These are phyloP conservation scores for Nebria ingens DNA, from an alignment of 1,140 invertebrate genomes.

Conservation along the genomic window DNA sequence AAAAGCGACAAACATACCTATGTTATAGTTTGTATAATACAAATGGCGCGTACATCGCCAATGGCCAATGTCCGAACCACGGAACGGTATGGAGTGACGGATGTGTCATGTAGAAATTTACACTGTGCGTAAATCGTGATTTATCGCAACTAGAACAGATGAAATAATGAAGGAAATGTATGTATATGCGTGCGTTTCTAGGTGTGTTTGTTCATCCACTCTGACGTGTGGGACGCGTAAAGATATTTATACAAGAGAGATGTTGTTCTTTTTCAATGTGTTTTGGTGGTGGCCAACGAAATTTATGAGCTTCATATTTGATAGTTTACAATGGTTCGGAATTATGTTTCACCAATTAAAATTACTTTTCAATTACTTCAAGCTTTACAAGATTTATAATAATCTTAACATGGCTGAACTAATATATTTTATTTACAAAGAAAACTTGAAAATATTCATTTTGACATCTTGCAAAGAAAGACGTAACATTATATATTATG, in stretches of 20 bases:
- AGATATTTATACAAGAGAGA: not conserved
- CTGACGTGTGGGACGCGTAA: not conserved
- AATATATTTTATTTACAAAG: not conserved
- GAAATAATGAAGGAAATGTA: not conserved
- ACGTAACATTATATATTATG: not conserved
- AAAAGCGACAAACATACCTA: not conserved
- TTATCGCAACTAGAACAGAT: not conserved
- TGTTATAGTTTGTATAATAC: too few relatives aligned
- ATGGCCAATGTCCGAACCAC: too few relatives aligned
- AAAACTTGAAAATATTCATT: not conserved
- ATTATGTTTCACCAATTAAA: too few relatives aligned
- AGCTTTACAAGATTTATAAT: too few relatives aligned
- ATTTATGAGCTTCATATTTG: not conserved
- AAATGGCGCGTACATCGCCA: too few relatives aligned
- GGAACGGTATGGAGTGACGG: not conserved
- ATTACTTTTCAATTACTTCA: not conserved
- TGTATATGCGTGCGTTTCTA: not conserved
- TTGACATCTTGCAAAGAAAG: not conserved
- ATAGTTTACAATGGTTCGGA: not conserved
- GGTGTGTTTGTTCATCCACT: not conserved
- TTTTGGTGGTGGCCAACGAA: too few relatives aligned
- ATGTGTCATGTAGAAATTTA: not conserved
- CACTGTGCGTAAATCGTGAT: not conserved
- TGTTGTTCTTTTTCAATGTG: too few relatives aligned
- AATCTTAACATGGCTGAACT: not conserved